A percentile compares a stretch with the other conserved stretches of the same genome.
phyloP scores from a whole-genome alignment of 2,113 vertebrate species.

The Grus americana region DNA sequence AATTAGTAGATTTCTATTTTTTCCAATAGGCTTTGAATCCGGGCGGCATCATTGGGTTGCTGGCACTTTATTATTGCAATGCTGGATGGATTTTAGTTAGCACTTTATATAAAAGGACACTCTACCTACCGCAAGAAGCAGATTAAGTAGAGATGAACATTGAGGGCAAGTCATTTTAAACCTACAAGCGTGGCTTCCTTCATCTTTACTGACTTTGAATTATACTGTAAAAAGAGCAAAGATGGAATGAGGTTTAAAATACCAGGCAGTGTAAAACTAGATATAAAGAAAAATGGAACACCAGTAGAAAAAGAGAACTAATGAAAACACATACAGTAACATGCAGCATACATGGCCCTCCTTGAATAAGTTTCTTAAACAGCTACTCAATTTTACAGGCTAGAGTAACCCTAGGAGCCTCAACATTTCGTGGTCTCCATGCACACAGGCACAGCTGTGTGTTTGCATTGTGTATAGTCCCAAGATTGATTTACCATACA shows the following conservation, averaged over 20 bases:
- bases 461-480: background rate
- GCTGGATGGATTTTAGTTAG: background rate
- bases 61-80: background rate
- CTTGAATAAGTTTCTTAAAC: background rate
- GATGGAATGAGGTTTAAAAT: background rate
- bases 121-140: background rate
- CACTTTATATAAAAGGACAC: background rate
- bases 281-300: background rate
- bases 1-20: background rate
- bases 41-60: background rate
- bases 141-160: background rate
- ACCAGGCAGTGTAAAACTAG: background rate
- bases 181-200: background rate
- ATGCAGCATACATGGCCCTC: background rate
- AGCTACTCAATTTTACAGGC: background rate
- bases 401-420: background rate
- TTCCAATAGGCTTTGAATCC: background rate
- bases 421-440: background rate
- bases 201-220: background rate
- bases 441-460: background rate
- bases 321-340: background rate
- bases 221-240: background rate
- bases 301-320: background rate
- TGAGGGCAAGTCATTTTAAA: background rate
- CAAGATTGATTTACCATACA: background rate